Evolutionary conservation across 2,113 vertebrate species (phyloP), one percentile per base, ranked within the genome.

Genomic region (Platysteira castanea): DNA sequence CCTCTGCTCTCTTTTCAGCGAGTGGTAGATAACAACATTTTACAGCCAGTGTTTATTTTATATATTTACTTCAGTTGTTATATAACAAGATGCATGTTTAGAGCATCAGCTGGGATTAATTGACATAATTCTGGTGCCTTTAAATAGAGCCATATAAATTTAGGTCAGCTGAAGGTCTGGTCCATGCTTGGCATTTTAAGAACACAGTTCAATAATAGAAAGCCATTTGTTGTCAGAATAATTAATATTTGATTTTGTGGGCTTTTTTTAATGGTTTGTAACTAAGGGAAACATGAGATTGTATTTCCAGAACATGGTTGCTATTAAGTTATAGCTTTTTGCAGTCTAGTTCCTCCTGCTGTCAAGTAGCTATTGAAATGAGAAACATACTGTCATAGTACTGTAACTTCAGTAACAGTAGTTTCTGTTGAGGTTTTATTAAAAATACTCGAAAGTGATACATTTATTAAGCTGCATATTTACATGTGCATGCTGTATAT

Each of bases 61-160:
- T 22, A 1, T 88, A 22, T 93, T 84, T 94, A 59, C 59, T 89
- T 82, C 6, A 47, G 42, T 67, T 84, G 54, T 89, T 97, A 93
- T 41, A 54, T 94, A 93, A 94, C 53, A 74, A 68, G 74, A 74
- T 70, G 39, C 52, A 81, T 80, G 84, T 65, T 92, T 83, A 94
- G 49, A 70, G 57, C 47, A 67, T 93, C 87, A 91, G 42, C 61
- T 96, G 85, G 94, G 96, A 87, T 96, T 95, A 95, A 93, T 95
- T 91, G 95, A 94, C 91, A 90, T 95, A 96, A 90, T 95, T 95
- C 93, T 92, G 24, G 35, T 67, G 71, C 47, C 86, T 90, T 94
- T 92, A 95, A 92, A 93, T 94, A 93, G 75, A 17, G 3, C 33
- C 47, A 31, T 80, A 65, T 84, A 87, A 95, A 92, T 92, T 89